A percentile compares a stretch with the other conserved stretches of the same genome.
Evolutionary conservation across 2,888 invertebrate genomes (phyloP).

Genomic region (Patella caerulea): DNA sequence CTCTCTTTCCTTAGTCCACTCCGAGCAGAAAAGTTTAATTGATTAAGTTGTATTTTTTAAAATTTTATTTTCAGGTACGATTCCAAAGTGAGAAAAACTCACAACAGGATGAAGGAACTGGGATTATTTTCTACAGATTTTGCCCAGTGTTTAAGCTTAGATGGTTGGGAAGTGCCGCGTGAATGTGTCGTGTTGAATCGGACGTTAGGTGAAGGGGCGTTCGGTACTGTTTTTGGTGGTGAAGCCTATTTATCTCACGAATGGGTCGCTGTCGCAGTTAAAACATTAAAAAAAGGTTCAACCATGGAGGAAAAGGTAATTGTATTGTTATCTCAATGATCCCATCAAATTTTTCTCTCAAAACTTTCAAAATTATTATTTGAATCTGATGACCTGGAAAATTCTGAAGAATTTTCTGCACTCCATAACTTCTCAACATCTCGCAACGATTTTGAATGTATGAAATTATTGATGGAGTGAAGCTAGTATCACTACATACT

Average conservation of each 20-base stretch:
- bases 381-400: too few relatives aligned
- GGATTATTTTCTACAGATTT: conserved; percentile 76
- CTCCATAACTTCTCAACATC: too few relatives aligned
- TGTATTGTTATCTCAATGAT: background rate
- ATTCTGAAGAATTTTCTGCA: too few relatives aligned
- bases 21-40: too few relatives aligned
- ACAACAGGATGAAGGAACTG: conserved; percentile 80
- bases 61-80: conserved; percentile 76
- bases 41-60: too few relatives aligned
- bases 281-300: conserved; percentile 88
- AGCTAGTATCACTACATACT: too few relatives aligned
- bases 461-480: too few relatives aligned
- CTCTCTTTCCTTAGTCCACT: too few relatives aligned
- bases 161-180: conserved; percentile 90
- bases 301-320: conserved; percentile 83
- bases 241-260: conserved; percentile 82
- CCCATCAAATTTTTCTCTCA: too few relatives aligned
- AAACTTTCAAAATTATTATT: too few relatives aligned
- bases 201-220: conserved; percentile 85
- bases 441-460: too few relatives aligned
- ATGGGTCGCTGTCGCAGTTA: conserved; percentile 79
- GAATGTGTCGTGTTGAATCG: conserved; percentile 80
- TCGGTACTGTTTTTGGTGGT: conserved; percentile 93
- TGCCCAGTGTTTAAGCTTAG: conserved; percentile 75
- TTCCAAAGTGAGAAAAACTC: conserved; percentile 77